phyloP scores from a whole-genome alignment of 2,888 invertebrate genomes.

The Acanthosepion lycidas region DNA sequence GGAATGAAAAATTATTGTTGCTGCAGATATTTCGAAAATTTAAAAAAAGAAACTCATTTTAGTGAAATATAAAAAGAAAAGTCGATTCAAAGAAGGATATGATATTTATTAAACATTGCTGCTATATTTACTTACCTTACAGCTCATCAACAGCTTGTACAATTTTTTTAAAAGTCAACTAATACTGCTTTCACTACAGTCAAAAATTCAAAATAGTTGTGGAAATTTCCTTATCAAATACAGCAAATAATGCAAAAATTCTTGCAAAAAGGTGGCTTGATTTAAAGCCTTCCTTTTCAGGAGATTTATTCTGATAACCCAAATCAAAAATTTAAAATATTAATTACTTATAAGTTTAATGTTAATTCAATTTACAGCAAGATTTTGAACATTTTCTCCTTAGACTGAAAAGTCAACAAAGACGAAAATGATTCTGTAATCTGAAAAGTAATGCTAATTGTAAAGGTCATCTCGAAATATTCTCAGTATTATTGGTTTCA shows the following conservation, averaged over 20 bases:
- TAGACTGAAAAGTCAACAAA: not conserved
- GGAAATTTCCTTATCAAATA: not conserved
- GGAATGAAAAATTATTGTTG: not conserved
- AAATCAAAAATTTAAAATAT: not conserved
- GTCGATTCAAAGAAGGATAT: not conserved
- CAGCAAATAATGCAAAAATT: not conserved
- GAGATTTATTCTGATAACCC: not conserved
- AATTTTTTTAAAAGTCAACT: not conserved
- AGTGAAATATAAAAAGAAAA: not conserved
- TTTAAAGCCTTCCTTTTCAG: not conserved
- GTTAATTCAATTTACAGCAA: not conserved
- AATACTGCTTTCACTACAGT: not conserved
- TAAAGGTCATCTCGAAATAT: not conserved
- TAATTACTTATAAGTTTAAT: not conserved
- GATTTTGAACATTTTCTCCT: not conserved
- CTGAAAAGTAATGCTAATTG: not conserved
- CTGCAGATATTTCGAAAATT: not conserved
- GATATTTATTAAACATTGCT: not conserved
- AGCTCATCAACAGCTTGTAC: not conserved
- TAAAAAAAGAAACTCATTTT: not conserved
- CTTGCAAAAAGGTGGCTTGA: not conserved
- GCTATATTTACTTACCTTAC: not conserved
- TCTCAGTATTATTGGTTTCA: not conserved
- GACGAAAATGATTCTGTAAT: not conserved
- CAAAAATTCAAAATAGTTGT: conserved; percentile 4